phyloP scores from a whole-genome alignment of 2,113 vertebrate genomes.

The Chamaea fasciata region DNA sequence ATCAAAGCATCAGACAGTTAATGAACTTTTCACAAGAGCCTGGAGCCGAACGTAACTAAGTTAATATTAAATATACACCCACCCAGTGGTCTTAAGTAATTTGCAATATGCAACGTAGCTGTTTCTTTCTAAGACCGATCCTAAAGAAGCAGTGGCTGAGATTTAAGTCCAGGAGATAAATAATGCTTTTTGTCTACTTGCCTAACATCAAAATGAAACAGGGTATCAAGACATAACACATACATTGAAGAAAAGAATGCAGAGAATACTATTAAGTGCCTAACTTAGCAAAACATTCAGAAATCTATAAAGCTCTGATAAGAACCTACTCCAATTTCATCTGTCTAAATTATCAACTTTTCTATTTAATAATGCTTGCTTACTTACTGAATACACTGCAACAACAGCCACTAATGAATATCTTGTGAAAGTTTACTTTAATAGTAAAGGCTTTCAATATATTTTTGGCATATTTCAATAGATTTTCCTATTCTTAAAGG shows the following conservation, averaged over 20 bases:
- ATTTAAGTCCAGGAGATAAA: neutral
- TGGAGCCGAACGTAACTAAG: neutral
- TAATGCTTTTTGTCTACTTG: neutral
- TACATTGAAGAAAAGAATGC: neutral
- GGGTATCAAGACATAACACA: neutral
- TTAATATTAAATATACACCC: neutral
- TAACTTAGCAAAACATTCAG: neutral
- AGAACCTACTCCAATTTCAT: neutral
- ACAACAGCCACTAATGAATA: neutral
- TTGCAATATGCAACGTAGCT: neutral
- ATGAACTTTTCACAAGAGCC: neutral
- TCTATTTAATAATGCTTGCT: neutral
- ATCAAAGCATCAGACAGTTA: constrained; percentile 29
- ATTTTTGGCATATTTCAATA: neutral
- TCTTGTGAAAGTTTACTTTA: neutral
- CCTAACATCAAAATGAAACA: neutral
- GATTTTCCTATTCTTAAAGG: neutral
- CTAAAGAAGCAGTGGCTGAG: neutral
- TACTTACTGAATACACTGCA: neutral
- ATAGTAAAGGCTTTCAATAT: neutral
- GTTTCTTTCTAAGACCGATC: neutral
- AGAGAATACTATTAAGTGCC: neutral
- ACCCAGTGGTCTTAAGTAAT: neutral
- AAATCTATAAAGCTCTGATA: neutral
- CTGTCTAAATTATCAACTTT: neutral